Evolutionary conservation across 2,797 vertebrate species (phyloP).

Genomic region (Glossophaga mutica): DNA sequence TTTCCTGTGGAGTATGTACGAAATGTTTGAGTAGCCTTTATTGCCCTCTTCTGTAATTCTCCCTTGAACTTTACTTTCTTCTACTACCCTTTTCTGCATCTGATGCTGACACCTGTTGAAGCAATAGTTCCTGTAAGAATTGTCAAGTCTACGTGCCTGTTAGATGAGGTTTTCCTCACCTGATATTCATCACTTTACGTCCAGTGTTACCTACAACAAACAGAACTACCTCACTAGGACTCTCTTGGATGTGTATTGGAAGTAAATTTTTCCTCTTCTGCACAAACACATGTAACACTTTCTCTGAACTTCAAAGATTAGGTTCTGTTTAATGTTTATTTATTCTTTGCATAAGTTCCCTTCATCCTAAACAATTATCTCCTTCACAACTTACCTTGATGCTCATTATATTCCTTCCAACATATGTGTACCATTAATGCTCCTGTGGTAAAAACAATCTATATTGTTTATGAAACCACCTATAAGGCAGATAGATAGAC

Average conservation of each 20-base stretch:
- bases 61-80: background rate
- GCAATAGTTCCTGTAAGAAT: background rate
- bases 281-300: background rate
- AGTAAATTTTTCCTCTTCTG: background rate
- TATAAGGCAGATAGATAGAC: background rate
- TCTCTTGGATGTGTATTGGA: background rate
- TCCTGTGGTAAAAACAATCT: background rate
- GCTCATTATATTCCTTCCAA: background rate
- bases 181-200: background rate
- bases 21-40: background rate
- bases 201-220: background rate
- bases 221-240: background rate
- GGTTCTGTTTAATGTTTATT: background rate
- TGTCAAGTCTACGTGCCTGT: background rate
- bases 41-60: background rate
- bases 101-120: background rate
- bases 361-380: background rate
- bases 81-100: background rate
- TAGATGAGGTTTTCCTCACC: background rate
- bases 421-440: background rate
- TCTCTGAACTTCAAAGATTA: background rate
- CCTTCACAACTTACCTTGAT: background rate
- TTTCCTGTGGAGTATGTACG: background rate
- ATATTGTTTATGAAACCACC: background rate
- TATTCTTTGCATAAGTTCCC: background rate